Evolutionary conservation across 2,113 vertebrate genomes (phyloP).

Genomic region (Urocynchramus pylzowi): DNA sequence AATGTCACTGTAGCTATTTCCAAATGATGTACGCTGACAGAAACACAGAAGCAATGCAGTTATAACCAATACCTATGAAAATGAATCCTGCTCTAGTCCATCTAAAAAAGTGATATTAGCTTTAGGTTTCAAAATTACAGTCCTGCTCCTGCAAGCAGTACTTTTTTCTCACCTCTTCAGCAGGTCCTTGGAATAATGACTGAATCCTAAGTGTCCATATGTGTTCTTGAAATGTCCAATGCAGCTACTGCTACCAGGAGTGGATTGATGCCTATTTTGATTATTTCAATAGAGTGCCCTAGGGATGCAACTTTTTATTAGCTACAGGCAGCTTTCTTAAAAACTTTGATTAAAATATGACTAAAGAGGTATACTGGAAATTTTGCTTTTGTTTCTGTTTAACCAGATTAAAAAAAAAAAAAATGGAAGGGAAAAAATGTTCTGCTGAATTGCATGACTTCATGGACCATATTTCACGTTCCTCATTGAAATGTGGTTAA

Average conservation of each 20-base stretch:
- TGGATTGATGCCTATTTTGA: not conserved
- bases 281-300: not conserved
- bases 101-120: not conserved
- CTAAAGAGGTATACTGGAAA: not conserved
- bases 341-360: constrained; percentile 39
- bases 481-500: constrained; percentile 66
- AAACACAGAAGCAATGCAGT: not conserved
- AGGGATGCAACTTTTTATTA: not conserved
- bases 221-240: not conserved
- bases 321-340: not conserved
- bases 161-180: not conserved
- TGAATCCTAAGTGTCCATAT: not conserved
- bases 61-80: not conserved
- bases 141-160: not conserved
- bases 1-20: not conserved
- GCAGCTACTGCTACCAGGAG: not conserved
- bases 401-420: not conserved
- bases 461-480: constrained; percentile 66
- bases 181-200: not conserved
- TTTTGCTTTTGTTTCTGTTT: constrained; percentile 50
- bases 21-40: not conserved
- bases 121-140: not conserved
- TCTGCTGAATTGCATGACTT: constrained; percentile 70
- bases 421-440: not conserved
- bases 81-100: not conserved